Conservation (phyloP, 2,888 invertebrate genomes). For the Calliscelio sp. region DNA sequence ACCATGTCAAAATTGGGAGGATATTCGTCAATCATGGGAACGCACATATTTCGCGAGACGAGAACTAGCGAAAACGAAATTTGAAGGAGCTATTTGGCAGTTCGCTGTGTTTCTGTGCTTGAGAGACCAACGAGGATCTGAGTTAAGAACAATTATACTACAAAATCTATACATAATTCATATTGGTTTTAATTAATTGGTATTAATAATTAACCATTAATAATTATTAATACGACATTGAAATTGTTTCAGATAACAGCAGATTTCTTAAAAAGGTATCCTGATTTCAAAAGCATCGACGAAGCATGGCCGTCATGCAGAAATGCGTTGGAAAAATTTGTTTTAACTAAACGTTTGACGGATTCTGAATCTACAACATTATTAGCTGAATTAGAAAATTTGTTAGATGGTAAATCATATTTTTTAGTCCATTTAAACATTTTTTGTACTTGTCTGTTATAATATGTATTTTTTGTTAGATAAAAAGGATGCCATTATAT, state of each 20-base stretch:
- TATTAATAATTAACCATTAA: no score
- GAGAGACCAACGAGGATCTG: not conserved
- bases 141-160: no score
- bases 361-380: not conserved
- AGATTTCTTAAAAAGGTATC: constrained; percentile 12
- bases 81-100: constrained; percentile 27
- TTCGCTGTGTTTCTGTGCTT: constrained; percentile 15
- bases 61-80: constrained; percentile 5
- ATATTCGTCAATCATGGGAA: constrained; percentile 1
- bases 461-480: no score
- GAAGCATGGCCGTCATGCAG: not conserved
- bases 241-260: constrained; percentile 24
- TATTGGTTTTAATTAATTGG: no score
- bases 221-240: constrained; percentile 3
- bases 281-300: not conserved
- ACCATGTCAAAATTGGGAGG: constrained; percentile 1
- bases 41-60: constrained; percentile 11
- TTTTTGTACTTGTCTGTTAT: not conserved
- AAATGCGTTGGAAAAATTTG: constrained; percentile 26
- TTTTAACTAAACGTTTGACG: not conserved
- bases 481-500: constrained; percentile 21
- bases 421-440: no score
- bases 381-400: not conserved
- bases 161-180: no score
- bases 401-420: no score